Percentiles rank a stretch among this genome's conserved stretches.
Evolutionary conservation across 2,797 vertebrate genomes (phyloP).

Genomic region (Oryzias dopingdopingensis): DNA sequence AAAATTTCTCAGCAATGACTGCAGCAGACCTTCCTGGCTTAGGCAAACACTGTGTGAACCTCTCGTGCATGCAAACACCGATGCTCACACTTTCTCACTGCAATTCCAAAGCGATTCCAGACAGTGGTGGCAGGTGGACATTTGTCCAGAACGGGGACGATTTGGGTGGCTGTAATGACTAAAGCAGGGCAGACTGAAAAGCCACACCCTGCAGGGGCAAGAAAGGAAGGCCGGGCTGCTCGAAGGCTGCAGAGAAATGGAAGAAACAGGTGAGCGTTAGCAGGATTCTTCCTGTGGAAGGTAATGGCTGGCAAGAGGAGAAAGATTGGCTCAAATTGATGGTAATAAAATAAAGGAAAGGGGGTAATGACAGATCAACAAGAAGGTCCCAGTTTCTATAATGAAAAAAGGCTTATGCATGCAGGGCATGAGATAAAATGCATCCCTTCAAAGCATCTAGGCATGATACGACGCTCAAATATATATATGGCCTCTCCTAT

Average conservation of each 20-base stretch:
- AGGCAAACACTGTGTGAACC: slow-evolving; percentile 7
- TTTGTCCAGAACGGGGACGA: slow-evolving; percentile 17
- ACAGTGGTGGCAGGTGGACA: slow-evolving; percentile 38
- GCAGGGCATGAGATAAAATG: background rate
- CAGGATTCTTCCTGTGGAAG: slow-evolving; percentile 48
- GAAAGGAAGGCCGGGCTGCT: slow-evolving; percentile 38
- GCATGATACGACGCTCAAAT: slow-evolving; percentile 9
- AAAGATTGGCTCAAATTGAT: slow-evolving; percentile 31
- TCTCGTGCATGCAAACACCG: slow-evolving; percentile 27
- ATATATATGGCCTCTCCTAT: slow-evolving; percentile 2
- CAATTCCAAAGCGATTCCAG: background rate
- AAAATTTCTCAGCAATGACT: too few species aligned
- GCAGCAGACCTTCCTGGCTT: slow-evolving; percentile 4
- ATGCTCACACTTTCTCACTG: slow-evolving; percentile 29
- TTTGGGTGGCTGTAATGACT: slow-evolving; percentile 47
- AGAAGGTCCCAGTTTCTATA: slow-evolving; percentile 14
- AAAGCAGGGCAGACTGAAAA: slow-evolving; percentile 65
- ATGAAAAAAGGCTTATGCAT: background rate
- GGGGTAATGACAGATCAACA: slow-evolving; percentile 42
- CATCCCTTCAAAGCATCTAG: slow-evolving; percentile 1
- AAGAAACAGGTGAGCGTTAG: slow-evolving; percentile 67
- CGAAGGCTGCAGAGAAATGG: slow-evolving; percentile 44
- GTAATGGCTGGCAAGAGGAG: slow-evolving; percentile 39
- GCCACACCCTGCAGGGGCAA: slow-evolving; percentile 56
- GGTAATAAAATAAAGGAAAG: slow-evolving; percentile 46